Conservation (phyloP, 2,888 invertebrate genomes). For the Synergus umbraculus region DNA sequence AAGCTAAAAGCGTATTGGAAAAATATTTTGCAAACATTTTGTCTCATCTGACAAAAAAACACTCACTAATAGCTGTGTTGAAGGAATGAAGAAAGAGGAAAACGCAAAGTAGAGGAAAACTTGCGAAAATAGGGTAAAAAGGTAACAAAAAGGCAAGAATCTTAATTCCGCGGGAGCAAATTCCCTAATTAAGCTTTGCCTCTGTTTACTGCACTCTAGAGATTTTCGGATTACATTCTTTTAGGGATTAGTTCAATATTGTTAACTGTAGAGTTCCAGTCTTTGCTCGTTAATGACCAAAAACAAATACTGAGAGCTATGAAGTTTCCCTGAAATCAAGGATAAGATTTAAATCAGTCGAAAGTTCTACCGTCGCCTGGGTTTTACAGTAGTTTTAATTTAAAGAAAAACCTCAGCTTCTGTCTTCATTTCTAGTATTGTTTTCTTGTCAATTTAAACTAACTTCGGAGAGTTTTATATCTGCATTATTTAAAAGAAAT, state of each 20-base stretch:
- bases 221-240: constrained; percentile 37
- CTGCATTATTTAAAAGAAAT: too few relatives aligned
- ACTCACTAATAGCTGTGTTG: constrained; percentile 36
- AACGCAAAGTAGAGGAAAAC: constrained; percentile 30
- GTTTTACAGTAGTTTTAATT: not conserved
- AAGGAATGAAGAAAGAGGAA: constrained; percentile 19
- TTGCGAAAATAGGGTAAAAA: constrained; percentile 16
- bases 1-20: not conserved
- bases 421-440: too few relatives aligned
- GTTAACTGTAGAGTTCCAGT: constrained; percentile 12
- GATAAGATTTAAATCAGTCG: not conserved
- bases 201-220: constrained; percentile 36
- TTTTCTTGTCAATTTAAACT: too few relatives aligned
- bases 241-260: constrained; percentile 35
- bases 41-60: not conserved
- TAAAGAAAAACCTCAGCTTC: not conserved
- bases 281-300: not conserved
- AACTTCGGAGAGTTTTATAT: too few relatives aligned
- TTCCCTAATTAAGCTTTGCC: constrained; percentile 64
- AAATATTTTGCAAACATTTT: not conserved
- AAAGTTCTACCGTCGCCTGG: not conserved
- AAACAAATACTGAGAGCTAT: not conserved
- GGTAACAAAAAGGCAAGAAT: constrained; percentile 36
- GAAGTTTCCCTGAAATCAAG: not conserved
- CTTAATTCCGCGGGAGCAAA: constrained; percentile 55